Conservation (phyloP, 2,888 invertebrate genomes). For the Diaphora mendica region DNA sequence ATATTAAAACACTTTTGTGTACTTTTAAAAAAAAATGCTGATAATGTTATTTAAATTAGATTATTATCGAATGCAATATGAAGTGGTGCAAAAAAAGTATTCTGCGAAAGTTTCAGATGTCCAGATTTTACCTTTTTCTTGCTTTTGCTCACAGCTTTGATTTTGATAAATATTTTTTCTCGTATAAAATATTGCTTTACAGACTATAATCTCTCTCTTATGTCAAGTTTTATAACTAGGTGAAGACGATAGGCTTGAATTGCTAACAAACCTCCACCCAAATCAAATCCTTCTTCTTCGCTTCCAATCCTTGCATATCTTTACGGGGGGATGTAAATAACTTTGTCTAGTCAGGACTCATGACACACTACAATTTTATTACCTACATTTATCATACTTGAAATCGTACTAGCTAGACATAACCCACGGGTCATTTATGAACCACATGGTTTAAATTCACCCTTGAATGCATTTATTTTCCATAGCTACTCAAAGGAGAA, state of each 20-base stretch:
- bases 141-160: neutral
- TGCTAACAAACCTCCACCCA: too few relatives aligned
- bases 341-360: neutral
- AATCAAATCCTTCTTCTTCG: too few relatives aligned
- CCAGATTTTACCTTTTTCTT: too few relatives aligned
- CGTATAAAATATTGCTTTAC: neutral
- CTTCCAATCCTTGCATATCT: too few relatives aligned
- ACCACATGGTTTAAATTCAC: neutral
- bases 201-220: neutral
- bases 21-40: neutral
- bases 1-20: conserved; percentile 23
- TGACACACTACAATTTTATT: neutral
- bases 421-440: neutral
- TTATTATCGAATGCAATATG: neutral
- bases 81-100: neutral
- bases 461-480: too few relatives aligned
- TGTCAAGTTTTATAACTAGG: too few relatives aligned
- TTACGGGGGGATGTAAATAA: neutral
- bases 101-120: neutral
- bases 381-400: too few relatives aligned
- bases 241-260: too few relatives aligned
- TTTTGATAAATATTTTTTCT: neutral
- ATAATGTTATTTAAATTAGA: neutral
- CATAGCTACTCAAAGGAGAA: too few relatives aligned
- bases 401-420: too few relatives aligned